Base-by-base conservation (phyloP, 1,140 invertebrate species). In the Dufourea novaeangliae region DNA sequence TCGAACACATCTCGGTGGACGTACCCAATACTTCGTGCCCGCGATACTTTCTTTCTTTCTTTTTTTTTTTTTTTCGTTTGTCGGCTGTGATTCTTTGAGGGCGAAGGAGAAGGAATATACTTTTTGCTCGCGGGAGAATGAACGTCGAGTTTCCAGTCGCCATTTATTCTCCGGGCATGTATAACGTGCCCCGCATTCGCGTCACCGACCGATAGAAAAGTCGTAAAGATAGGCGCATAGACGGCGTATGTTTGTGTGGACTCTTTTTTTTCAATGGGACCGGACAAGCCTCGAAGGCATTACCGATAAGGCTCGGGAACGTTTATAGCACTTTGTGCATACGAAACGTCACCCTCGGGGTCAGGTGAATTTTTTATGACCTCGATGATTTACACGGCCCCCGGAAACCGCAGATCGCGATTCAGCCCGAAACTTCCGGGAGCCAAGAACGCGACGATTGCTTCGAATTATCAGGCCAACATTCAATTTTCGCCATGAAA, bases 151-250 rank as follows among this genome's bases (percentile, higher is more conserved):
- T 39, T 27, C 56, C 5, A 27, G 44, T 34, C 57, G 63, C 27
- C 77, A 69, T 85, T 84, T 85, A 84, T 69, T 61, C 54, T 25
- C 20, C 8, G 25, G 27, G 52, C 66, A 57, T 69, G 61, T 75
- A 80, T 77, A 83, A 81, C 61, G 72, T 72, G 82, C 34, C 39
- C 77, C 57, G 79, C 39, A 81, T 84, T 85, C 67, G 71, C 32
- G 71, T 66, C 82, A 76, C 37, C 27, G 79, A n/a, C 70, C 74
- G 83, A 86, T 86, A 80, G 84, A 75, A 83, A 83, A 86, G 84
- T 76, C 85, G 75, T 86, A 86, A 86, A 83, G 85, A 86, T 86
- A 86, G 67, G n/a, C 27, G 25, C n/a, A 17, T 2, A 41, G 59
- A 50, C 70, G 56, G 66, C 54, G 44, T n/a, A n/a, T n/a, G n/a